These are phyloP conservation scores for Potamarius usumacintae DNA, from an alignment of 2,113 vertebrate genomes.

Conservation along the genomic window DNA sequence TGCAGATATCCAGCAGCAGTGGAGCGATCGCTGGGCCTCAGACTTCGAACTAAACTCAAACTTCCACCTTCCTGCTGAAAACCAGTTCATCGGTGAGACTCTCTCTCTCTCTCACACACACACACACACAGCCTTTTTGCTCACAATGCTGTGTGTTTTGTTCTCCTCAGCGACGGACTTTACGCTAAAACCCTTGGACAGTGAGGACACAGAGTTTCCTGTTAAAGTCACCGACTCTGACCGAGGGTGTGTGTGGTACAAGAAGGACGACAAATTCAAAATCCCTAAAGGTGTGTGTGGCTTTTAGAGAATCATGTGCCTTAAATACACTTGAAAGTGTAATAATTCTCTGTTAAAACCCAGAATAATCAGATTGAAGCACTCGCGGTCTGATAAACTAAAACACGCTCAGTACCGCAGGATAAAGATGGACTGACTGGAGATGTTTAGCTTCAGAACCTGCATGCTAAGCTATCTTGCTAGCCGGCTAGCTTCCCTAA, in stretches of 20 bases:
- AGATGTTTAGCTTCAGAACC: not conserved
- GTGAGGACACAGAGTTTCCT: slow-evolving; percentile 86
- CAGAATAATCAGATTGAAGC: not conserved
- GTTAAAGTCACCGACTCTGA: slow-evolving; percentile 78
- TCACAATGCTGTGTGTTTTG: not conserved
- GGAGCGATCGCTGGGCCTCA: slow-evolving; percentile 83
- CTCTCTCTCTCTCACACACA: not conserved
- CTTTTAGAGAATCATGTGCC: not conserved
- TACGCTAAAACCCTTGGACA: slow-evolving; percentile 85
- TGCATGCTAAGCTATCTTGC: not conserved
- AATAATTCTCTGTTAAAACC: not conserved
- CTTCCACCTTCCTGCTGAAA: slow-evolving; percentile 90
- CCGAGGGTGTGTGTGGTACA: slow-evolving; percentile 92
- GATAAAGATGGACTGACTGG: not conserved
- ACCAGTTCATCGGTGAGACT: slow-evolving; percentile 89
- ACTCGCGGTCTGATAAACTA: not conserved
- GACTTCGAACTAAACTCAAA: slow-evolving; percentile 82
- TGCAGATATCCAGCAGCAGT: slow-evolving; percentile 82
- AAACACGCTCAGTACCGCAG: not conserved
- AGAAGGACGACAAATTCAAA: slow-evolving; percentile 96
- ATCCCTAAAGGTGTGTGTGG: slow-evolving; percentile 87
- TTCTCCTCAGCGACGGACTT: slow-evolving; percentile 87
- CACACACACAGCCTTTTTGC: not conserved
- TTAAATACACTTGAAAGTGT: not conserved
- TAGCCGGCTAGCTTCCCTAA: not conserved